A percentile compares a stretch with the other conserved stretches of the same genome.
Evolutionary conservation across 1,140 invertebrate genomes (phyloP).

Genomic region (Aphis craccivora): DNA sequence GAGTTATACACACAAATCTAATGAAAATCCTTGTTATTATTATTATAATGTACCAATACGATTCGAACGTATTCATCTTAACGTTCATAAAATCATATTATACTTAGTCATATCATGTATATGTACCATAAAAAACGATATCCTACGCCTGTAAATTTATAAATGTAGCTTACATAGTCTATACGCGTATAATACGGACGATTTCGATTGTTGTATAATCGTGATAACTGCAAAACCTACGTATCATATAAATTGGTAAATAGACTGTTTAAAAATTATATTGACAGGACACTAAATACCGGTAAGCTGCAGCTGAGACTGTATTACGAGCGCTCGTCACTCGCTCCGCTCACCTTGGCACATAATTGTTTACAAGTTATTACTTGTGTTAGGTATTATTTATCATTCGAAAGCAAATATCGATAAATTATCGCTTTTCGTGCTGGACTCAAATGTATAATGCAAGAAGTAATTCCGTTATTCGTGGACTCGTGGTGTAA

Average conservation of each 20-base stretch:
- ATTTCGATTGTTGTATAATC: not conserved
- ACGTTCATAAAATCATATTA: not conserved
- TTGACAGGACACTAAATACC: not conserved
- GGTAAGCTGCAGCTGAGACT: not conserved
- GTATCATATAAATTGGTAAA: not conserved
- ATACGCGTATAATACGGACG: not conserved
- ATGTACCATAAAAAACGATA: not conserved
- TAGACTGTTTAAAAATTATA: not conserved
- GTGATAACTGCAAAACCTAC: not conserved
- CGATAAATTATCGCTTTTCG: not conserved
- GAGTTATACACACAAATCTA: not conserved
- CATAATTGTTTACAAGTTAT: not conserved
- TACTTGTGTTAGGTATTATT: not conserved
- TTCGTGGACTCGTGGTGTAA: not conserved
- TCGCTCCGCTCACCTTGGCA: not conserved
- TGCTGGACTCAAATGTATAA: not conserved
- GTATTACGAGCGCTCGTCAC: not conserved
- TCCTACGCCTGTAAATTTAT: not conserved
- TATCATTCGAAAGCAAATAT: not conserved
- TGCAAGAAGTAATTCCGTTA: not conserved
- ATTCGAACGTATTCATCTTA: not conserved
- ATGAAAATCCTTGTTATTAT: slow-evolving; percentile 17
- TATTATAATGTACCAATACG: not conserved
- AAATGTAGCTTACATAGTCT: no score
- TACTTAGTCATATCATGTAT: not conserved